Evolutionary conservation across 2,113 vertebrate genomes (phyloP), one percentile per base, ranked within the genome.

Genomic region (Lycaon pictus): DNA sequence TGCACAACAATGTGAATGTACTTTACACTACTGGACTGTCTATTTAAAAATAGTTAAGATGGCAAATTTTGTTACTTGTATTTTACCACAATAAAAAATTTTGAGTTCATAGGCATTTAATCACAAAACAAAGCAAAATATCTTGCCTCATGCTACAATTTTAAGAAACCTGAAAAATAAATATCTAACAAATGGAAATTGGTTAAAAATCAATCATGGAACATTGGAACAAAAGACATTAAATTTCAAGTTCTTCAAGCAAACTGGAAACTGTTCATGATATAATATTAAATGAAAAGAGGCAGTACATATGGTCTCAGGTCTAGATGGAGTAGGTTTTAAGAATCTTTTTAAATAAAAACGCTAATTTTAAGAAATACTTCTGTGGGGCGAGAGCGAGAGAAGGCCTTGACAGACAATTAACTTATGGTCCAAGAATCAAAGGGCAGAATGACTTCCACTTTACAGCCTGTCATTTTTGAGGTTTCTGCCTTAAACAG

Each of bases 351-450:
- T 56, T 43, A 74, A 58, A 82, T 58, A 90, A 86, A 88, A 86
- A 63, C 19, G 1, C 7, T 62, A 53, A 79, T 90, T 95, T 53
- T 6, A 96, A 69, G 62, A 93, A 92, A 53, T 29, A 81, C 23
- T 71, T 29, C 48, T 71, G 25, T 7, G 4, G n/a, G 51, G 9
- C 11, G 35, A 65, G 56, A 16, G 22, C 43, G 43, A 51, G 48
- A 67, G 74, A 60, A 22, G 22, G 16, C 43, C 86, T 88, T 19
- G 32, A 72, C 55, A 94, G 65, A 93, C 58, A 17, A 86, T 72
- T 74, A 96, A 97, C 56, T 81, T 82, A 56, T 1, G 51, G 88
- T 82, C 17, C 55, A 90, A 91, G 37, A 88, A 95, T 91, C 93
- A 96, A 43, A 93, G 83, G 85, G 71, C 6, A 74, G 55, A 77